phyloP scores from a whole-genome alignment of 2,113 vertebrate genomes.

The cat (Felis catus) region DNA sequence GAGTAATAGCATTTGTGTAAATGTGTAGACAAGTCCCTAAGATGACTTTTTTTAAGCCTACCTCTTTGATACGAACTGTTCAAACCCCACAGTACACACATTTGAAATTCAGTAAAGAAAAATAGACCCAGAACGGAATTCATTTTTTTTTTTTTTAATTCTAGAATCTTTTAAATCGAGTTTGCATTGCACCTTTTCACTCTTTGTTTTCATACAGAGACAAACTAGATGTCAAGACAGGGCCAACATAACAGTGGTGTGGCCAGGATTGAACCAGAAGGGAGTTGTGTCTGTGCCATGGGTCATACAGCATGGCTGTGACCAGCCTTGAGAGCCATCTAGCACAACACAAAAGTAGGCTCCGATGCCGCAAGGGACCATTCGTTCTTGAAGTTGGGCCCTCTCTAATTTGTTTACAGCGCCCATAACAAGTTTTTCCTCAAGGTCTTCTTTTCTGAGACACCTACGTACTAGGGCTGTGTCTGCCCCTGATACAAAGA shows the following conservation, averaged over 20 bases:
- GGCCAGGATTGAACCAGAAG: neutral
- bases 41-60: neutral
- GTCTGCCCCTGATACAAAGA: neutral
- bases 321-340: neutral
- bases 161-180: neutral
- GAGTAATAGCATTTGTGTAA: conserved; percentile 24
- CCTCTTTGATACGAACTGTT: neutral
- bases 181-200: neutral
- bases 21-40: neutral
- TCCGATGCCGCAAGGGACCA: neutral
- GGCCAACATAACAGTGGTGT: accelerated
- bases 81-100: neutral
- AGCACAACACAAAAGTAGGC: neutral
- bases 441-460: conserved; percentile 72
- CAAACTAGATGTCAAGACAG: neutral
- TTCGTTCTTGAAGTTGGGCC: conserved; percentile 22
- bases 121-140: neutral
- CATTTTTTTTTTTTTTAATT: neutral
- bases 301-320: neutral
- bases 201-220: neutral
- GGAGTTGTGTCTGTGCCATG: accelerated
- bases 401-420: conserved; percentile 27
- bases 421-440: conserved; percentile 35
- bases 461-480: conserved; percentile 29
- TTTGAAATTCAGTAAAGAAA: neutral